These are phyloP conservation scores for Recurvirostra avosetta DNA, from an alignment of 2,113 vertebrate genomes.

Conservation along the genomic window DNA sequence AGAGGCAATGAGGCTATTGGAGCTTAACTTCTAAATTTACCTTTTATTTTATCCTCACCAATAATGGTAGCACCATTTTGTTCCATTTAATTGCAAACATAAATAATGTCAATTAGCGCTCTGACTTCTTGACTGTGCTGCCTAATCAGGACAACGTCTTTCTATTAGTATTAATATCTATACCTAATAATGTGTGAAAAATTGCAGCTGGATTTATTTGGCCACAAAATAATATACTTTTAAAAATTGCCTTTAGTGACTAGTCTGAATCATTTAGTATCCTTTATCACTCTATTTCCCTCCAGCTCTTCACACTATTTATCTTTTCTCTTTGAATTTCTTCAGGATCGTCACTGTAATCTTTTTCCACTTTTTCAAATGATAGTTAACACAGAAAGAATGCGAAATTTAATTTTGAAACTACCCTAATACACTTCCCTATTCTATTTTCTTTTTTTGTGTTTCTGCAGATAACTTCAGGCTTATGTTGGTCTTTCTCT, in stretches of 20 bases:
- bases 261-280: not conserved
- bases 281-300: not conserved
- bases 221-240: not conserved
- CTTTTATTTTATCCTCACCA: not conserved
- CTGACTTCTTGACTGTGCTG: not conserved
- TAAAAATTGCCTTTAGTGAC: not conserved
- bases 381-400: not conserved
- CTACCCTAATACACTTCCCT: not conserved
- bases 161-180: not conserved
- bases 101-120: not conserved
- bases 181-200: not conserved
- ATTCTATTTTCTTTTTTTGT: not conserved
- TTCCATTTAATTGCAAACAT: not conserved
- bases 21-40: not conserved
- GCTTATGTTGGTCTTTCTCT: not conserved
- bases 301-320: not conserved
- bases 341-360: not conserved
- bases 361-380: not conserved
- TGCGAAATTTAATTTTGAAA: not conserved
- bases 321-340: not conserved
- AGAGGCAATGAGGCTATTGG: not conserved
- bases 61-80: not conserved
- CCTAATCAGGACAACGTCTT: not conserved
- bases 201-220: not conserved
- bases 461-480: not conserved